phyloP scores from a whole-genome alignment of 2,888 invertebrate genomes.

The Netelia inedita region DNA sequence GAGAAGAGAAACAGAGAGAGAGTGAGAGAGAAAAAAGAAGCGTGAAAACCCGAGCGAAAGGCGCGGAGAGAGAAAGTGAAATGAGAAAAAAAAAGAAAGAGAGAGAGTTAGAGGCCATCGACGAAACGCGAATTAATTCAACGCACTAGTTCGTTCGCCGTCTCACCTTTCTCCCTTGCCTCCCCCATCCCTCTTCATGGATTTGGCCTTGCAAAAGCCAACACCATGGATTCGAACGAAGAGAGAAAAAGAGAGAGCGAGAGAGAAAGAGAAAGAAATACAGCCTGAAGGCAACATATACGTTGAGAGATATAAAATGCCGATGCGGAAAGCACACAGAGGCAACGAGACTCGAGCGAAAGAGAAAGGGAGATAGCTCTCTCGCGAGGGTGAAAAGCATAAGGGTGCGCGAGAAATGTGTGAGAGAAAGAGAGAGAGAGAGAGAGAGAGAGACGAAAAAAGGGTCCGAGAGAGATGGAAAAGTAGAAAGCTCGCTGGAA shows the following conservation, averaged over 20 bases:
- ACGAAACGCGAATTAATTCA: conserved; percentile 84
- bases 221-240: conserved; percentile 72
- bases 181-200: conserved; percentile 69
- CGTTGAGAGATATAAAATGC: conserved; percentile 75
- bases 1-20: conserved; percentile 2
- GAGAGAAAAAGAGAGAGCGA: conserved; percentile 60
- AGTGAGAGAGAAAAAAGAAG: conserved; percentile 56
- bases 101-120: conserved; percentile 75
- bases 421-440: conserved; percentile 26
- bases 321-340: conserved; percentile 60
- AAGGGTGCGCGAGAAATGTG: conserved; percentile 34
- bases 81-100: conserved; percentile 67
- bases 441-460: conserved; percentile 51
- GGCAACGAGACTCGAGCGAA: conserved; percentile 35
- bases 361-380: conserved; percentile 34
- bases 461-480: conserved; percentile 51
- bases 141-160: conserved; percentile 75
- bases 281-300: conserved; percentile 64
- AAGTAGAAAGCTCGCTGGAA: conserved; percentile 54
- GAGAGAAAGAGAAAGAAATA: conserved; percentile 54
- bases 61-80: conserved; percentile 64
- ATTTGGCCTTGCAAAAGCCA: conserved; percentile 75
- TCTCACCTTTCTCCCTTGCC: conserved; percentile 50
- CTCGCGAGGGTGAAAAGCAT: conserved; percentile 9
- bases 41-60: conserved; percentile 68